These are phyloP conservation scores for Ptychoptera contaminata DNA, from an alignment of 2,888 invertebrate genomes.

Conservation along the genomic window DNA sequence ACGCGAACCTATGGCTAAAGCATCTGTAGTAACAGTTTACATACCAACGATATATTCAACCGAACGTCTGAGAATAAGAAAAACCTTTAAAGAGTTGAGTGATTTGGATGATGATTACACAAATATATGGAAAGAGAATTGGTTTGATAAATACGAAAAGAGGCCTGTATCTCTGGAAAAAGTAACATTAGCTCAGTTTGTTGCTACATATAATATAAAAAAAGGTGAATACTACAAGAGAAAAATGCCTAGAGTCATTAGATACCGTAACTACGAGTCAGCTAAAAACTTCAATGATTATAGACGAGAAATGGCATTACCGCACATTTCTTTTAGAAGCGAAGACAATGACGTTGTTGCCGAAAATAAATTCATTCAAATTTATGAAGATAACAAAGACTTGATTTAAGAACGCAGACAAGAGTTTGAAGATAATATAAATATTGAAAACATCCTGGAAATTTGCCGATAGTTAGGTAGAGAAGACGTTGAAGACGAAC, in stretches of 20 bases:
- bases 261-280: background rate
- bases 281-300: background rate
- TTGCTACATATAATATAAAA: no score
- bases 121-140: constrained; percentile 1
- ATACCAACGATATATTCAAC: constrained; percentile 25
- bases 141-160: background rate
- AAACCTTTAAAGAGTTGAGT: background rate
- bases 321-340: no score
- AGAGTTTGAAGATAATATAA: no score
- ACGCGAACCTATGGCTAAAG: constrained; percentile 27
- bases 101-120: background rate
- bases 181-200: background rate
- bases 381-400: no score
- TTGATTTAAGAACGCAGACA: no score
- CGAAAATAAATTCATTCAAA: no score
- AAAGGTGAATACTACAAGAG: no score
- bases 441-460: no score
- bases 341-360: no score
- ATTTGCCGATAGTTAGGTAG: no score
- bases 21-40: constrained; percentile 18
- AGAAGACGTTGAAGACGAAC: no score
- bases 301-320: no score
- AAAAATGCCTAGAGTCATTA: background rate
- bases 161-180: background rate
- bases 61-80: constrained; percentile 9